A percentile compares a stretch with the other conserved stretches of the same genome.
phyloP scores from a whole-genome alignment of 2,888 invertebrate species.

The Tinea semifulvella region DNA sequence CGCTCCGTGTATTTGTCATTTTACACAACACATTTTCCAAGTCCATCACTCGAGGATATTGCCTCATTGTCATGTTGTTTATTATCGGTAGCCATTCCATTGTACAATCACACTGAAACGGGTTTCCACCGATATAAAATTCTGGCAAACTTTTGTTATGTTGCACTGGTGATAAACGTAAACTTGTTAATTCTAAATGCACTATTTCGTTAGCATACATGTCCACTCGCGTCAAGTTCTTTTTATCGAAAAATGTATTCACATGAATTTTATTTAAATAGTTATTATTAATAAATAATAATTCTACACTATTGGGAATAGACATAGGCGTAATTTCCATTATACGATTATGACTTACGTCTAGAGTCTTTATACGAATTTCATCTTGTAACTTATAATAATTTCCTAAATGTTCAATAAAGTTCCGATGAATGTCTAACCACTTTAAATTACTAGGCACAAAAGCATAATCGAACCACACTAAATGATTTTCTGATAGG shows the following conservation, averaged over 20 bases:
- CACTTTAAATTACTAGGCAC: conserved; percentile 89
- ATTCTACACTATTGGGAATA: conserved; percentile 87
- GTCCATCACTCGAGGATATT: conserved; percentile 90
- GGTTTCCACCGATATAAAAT: conserved; percentile 92
- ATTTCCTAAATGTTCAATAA: conserved; percentile 86
- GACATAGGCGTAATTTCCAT: conserved; percentile 83
- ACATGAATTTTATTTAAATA: conserved; percentile 81
- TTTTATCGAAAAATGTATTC: conserved; percentile 88
- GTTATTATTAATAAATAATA: conserved; percentile 90
- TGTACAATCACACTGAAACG: conserved; percentile 93
- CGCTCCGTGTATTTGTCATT: conserved; percentile 84
- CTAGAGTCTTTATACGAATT: conserved; percentile 83
- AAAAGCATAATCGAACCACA: conserved; percentile 94
- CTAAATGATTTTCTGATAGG: conserved; percentile 89
- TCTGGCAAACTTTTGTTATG: conserved; percentile 81
- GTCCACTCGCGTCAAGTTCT: conserved; percentile 85
- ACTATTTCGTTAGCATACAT: conserved; percentile 89
- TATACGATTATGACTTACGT: conserved; percentile 90
- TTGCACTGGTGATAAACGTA: conserved; percentile 79
- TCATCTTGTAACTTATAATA: conserved; percentile 87
- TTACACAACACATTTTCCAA: conserved; percentile 88
- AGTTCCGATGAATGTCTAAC: conserved; percentile 91
- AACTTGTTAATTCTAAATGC: conserved; percentile 81
- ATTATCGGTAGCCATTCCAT: conserved; percentile 95
- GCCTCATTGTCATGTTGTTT: conserved; percentile 85